phyloP scores from a whole-genome alignment of 2,113 vertebrate species.

The Ornithorhynchus anatinus region DNA sequence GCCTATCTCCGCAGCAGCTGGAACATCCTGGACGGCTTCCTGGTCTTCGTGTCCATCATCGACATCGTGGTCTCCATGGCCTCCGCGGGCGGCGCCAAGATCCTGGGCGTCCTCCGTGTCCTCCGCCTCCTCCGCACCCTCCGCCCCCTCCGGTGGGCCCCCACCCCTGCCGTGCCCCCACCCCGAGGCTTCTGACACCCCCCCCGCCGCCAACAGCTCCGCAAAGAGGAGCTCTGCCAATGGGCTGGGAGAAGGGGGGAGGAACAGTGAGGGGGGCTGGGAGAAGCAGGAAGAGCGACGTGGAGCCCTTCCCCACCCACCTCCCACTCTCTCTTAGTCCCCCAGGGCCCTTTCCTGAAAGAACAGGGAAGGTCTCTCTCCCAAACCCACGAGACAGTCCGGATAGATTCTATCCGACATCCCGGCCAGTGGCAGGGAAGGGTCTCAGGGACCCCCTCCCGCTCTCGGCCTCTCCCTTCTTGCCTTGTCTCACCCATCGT shows the following conservation, averaged over 20 bases:
- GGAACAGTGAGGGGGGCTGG: background rate
- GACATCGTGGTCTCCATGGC: constrained; percentile 96
- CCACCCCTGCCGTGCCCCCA: accelerated
- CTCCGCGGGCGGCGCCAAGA: constrained; percentile 93
- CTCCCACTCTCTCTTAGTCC: background rate
- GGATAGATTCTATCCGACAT: no score
- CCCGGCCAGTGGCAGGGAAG: no score
- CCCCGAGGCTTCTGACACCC: background rate
- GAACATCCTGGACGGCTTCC: constrained; percentile 95
- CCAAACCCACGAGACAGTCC: no score
- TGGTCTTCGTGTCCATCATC: constrained; percentile 96
- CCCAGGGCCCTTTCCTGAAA: background rate
- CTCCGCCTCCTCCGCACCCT: constrained; percentile 91
- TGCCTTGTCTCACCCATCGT: background rate
- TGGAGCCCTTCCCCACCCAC: background rate
- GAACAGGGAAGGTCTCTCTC: no score
- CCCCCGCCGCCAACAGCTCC: background rate
- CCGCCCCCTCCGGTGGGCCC: constrained; percentile 87
- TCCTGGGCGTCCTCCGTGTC: constrained; percentile 92
- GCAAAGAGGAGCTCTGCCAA: no score
- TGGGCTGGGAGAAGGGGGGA: background rate
- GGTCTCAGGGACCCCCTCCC: background rate
- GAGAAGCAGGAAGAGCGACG: background rate
- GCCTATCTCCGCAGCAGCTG: constrained; percentile 96
- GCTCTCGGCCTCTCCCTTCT: background rate